These are phyloP conservation scores for Mus spicilegus DNA, from an alignment of 2,113 vertebrate species.

Conservation along the genomic window DNA sequence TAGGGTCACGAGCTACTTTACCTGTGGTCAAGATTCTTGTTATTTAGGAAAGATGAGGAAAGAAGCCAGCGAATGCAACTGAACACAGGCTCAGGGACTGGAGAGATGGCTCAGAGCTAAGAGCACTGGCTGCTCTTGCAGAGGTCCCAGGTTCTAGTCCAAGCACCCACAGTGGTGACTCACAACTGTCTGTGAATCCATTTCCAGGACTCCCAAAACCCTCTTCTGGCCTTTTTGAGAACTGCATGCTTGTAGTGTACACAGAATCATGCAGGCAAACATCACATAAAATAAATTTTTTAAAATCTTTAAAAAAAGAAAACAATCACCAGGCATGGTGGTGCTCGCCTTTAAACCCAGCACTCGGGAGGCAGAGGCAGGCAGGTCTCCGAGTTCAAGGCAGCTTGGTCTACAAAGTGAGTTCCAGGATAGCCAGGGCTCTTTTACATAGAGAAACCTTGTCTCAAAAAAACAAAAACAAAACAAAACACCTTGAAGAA, in stretches of 20 bases:
- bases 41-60: not conserved
- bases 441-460: not conserved
- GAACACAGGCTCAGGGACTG: not conserved
- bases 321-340: not conserved
- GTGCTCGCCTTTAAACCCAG: not conserved
- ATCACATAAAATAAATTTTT: not conserved
- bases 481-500: not conserved
- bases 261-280: not conserved
- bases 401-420: not conserved
- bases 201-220: not conserved
- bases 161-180: not conserved
- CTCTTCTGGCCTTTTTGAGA: not conserved
- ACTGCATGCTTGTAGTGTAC: not conserved
- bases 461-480: not conserved
- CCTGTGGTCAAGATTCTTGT: not conserved
- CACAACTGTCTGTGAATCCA: not conserved
- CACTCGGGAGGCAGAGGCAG: not conserved
- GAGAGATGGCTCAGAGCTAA: not conserved
- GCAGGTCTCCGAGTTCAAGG: not conserved
- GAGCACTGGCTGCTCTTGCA: not conserved
- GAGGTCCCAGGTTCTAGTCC: not conserved
- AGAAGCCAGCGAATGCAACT: not conserved
- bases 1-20: not conserved
- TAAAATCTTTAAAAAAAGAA: not conserved
- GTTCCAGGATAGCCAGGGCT: not conserved